These are phyloP conservation scores for Tyto alba DNA, from an alignment of 2,113 vertebrate species.

Conservation along the genomic window DNA sequence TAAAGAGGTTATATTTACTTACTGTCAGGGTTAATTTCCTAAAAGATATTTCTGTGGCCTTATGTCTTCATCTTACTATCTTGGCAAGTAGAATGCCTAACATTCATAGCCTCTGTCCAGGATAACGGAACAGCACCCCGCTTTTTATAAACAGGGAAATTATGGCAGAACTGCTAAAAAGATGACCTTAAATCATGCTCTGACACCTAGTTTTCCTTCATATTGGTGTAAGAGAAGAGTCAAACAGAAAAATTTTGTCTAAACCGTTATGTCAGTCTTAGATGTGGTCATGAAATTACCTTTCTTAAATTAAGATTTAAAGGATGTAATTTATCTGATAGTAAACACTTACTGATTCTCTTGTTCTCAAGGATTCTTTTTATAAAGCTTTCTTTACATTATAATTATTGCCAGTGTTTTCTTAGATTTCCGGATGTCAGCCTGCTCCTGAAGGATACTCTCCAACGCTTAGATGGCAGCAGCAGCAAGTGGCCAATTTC, in stretches of 20 bases:
- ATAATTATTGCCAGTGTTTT: constrained; percentile 28
- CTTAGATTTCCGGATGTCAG: constrained; percentile 84
- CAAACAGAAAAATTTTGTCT: not conserved
- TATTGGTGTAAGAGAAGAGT: not conserved
- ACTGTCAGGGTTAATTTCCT: not conserved
- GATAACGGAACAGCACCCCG: not conserved
- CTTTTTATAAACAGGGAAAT: not conserved
- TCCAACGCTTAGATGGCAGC: constrained; percentile 90
- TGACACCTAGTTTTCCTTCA: not conserved
- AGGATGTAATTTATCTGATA: not conserved
- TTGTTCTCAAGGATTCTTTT: not conserved
- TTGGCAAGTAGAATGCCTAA: not conserved
- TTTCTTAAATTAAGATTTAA: not conserved
- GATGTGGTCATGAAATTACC: not conserved
- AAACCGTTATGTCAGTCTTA: not conserved
- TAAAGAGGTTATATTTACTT: not conserved
- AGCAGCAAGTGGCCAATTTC: constrained; percentile 88
- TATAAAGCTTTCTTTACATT: constrained; percentile 9
- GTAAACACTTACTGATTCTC: not conserved
- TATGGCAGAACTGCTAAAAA: not conserved
- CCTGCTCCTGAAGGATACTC: constrained; percentile 89
- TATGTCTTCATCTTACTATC: not conserved
- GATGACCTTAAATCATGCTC: not conserved
- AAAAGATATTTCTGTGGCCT: not conserved
- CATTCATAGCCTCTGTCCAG: not conserved